A percentile compares a stretch with the other conserved stretches of the same genome.
phyloP scores from a whole-genome alignment of 2,113 vertebrate species.

The Centrocercus urophasianus region DNA sequence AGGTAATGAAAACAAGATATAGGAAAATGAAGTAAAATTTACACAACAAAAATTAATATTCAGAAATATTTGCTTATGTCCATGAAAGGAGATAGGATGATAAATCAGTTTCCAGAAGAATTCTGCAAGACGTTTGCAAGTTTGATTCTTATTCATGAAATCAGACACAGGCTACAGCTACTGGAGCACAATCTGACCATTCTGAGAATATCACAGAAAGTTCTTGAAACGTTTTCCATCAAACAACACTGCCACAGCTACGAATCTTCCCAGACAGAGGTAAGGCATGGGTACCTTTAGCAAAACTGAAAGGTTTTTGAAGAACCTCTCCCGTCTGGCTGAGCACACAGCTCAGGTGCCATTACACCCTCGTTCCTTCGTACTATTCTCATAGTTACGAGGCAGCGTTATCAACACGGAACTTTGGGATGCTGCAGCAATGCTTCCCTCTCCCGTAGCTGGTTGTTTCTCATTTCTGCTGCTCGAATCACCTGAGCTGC shows the following conservation, averaged over 20 bases:
- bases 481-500: neutral
- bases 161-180: neutral
- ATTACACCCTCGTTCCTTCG: neutral
- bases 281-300: neutral
- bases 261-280: neutral
- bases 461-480: neutral
- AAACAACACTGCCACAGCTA: neutral
- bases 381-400: conserved; percentile 8
- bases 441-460: conserved; percentile 26
- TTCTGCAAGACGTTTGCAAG: neutral
- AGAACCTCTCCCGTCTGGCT: conserved; percentile 8
- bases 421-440: conserved; percentile 70
- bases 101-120: conserved; percentile 20
- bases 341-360: neutral
- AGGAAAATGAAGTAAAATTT: neutral
- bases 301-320: neutral
- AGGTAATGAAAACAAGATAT: conserved; percentile 25
- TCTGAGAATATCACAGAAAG: neutral
- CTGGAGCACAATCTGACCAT: neutral
- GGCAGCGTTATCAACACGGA: conserved; percentile 24
- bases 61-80: neutral
- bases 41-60: neutral
- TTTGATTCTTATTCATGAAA: conserved; percentile 42
- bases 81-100: neutral
- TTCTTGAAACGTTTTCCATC: conserved; percentile 39